Evolutionary conservation across 2,888 invertebrate species (phyloP).

Genomic region (Melipona bicolor): DNA sequence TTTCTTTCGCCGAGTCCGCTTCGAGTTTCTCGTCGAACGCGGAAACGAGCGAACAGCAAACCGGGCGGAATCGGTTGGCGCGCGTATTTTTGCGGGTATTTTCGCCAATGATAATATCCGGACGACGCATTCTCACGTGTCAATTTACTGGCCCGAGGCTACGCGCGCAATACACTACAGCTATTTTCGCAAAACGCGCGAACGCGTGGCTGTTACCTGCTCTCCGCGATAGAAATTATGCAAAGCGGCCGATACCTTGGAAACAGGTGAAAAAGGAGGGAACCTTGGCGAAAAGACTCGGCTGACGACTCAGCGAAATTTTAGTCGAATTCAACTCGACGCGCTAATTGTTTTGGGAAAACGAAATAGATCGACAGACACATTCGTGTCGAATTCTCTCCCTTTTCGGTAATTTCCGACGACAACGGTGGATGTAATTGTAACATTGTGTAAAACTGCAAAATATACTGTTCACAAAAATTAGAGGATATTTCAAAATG

Average conservation of each 20-base stretch:
- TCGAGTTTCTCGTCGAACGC: not conserved
- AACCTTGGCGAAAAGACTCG: conserved; percentile 5
- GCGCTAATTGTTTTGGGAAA: not conserved
- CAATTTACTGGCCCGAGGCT: conserved; percentile 35
- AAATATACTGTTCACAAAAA: too few relatives aligned
- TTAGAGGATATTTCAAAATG: too few relatives aligned
- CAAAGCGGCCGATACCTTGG: conserved; percentile 62
- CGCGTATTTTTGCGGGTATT: conserved; percentile 23
- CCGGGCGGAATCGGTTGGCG: conserved; percentile 8
- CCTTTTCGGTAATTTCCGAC: too few relatives aligned
- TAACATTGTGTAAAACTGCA: too few relatives aligned
- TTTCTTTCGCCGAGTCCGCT: not conserved
- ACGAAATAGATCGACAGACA: not conserved
- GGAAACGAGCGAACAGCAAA: conserved; percentile 1
- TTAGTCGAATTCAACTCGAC: not conserved
- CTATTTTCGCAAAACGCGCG: not conserved
- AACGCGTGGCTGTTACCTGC: conserved; percentile 57
- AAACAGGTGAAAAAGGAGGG: conserved; percentile 57
- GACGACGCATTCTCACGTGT: conserved; percentile 11
- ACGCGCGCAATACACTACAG: conserved; percentile 9
- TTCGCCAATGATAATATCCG: conserved; percentile 31
- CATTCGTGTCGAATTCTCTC: too few relatives aligned
- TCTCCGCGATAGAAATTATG: conserved; percentile 73
- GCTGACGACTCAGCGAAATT: not conserved
- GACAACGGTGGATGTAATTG: too few relatives aligned